Percentiles rank a stretch among this genome's conserved stretches.
Conservation (phyloP, 2,797 vertebrate species). For the Enteromius fasciolatus region DNA sequence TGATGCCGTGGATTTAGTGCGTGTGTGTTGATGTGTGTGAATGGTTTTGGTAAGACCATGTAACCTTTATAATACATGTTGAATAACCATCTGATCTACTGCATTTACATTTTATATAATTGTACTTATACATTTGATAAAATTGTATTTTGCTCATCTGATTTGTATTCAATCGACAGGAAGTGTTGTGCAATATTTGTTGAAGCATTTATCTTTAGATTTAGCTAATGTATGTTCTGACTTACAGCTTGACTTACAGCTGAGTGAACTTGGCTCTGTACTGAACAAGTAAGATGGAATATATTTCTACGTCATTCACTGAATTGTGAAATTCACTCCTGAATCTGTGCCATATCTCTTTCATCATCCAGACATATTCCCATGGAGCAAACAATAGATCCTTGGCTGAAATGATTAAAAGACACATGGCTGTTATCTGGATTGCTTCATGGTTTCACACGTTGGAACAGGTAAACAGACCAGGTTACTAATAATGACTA, state of each 20-base stretch:
- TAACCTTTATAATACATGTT: neutral
- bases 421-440: neutral
- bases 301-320: neutral
- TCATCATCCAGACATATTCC: constrained; percentile 11
- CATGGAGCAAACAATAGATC: neutral
- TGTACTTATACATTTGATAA: no score
- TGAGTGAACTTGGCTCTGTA: neutral
- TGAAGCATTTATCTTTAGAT: no score
- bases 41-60: neutral
- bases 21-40: constrained; percentile 2
- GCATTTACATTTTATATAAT: neutral
- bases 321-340: constrained; percentile 6
- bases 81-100: neutral
- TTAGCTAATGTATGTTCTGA: no score
- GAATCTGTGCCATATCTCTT: constrained; percentile 12
- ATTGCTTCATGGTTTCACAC: neutral
- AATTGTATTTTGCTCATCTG: no score
- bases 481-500: neutral
- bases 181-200: no score
- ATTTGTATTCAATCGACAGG: no score
- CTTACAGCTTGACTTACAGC: no score
- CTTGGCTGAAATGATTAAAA: neutral
- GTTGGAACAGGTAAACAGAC: neutral
- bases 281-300: no score
- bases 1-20: neutral